These are phyloP conservation scores for Uria aalge DNA, from an alignment of 2,113 vertebrate genomes.

Conservation along the genomic window DNA sequence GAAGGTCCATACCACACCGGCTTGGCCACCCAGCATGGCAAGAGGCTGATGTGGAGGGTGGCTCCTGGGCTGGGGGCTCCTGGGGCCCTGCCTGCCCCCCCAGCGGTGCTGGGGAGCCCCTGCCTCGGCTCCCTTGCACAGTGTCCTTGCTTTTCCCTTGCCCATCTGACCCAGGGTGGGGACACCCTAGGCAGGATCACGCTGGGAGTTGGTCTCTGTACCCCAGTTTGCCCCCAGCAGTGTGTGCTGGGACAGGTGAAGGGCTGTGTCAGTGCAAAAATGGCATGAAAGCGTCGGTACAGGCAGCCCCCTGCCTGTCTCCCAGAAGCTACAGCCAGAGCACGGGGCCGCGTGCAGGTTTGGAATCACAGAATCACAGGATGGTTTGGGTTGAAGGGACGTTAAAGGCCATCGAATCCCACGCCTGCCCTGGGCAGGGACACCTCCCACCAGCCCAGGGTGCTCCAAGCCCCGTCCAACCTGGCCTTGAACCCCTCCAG, in stretches of 20 bases:
- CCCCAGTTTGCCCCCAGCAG: not conserved
- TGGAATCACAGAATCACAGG: not conserved
- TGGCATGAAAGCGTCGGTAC: fast-evolving
- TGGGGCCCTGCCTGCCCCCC: not conserved
- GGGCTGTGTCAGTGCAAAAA: not conserved
- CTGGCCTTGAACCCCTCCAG: too few relatives aligned
- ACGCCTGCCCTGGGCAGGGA: not conserved
- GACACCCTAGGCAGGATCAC: too few relatives aligned
- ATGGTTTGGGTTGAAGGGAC: not conserved
- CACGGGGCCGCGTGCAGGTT: fast-evolving
- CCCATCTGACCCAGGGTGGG: not conserved
- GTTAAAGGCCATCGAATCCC: not conserved
- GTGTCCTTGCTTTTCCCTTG: not conserved
- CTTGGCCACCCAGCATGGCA: fast-evolving
- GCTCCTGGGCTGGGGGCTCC: not conserved
- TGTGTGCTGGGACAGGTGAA: fast-evolving
- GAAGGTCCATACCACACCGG: too few relatives aligned
- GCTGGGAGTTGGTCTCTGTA: fast-evolving
- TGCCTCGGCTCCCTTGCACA: too few relatives aligned
- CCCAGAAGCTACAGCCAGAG: not conserved
- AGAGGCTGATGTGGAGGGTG: not conserved
- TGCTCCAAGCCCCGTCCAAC: too few relatives aligned
- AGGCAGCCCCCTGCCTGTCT: not conserved
- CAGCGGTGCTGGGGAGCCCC: not conserved
- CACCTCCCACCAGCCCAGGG: not conserved